Conservation (phyloP, 1,140 invertebrate species). For the Druon quercuslanigerum region DNA sequence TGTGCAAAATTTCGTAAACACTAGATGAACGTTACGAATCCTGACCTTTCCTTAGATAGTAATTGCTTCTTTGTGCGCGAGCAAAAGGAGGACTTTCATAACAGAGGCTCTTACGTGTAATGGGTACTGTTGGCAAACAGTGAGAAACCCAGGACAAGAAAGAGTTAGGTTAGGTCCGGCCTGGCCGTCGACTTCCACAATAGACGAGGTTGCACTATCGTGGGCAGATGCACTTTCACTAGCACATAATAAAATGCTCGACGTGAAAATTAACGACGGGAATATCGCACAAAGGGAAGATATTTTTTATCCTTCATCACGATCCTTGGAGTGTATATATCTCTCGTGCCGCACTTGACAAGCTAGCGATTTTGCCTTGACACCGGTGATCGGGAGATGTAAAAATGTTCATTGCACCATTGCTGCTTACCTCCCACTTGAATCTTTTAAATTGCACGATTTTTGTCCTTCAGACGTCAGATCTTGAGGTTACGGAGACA, state of each 20-base stretch:
- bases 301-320: constrained; percentile 4
- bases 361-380: constrained; percentile 35
- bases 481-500: background rate
- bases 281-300: constrained; percentile 3
- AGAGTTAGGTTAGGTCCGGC: constrained; percentile 32
- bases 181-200: constrained; percentile 21
- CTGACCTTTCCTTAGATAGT: constrained; percentile 1
- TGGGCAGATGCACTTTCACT: constrained; percentile 41
- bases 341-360: constrained; percentile 6
- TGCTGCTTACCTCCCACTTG: constrained; percentile 18
- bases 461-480: background rate
- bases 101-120: background rate
- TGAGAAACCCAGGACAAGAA: background rate
- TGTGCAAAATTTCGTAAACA: background rate
- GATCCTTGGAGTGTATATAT: background rate
- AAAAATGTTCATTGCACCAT: constrained; percentile 32
- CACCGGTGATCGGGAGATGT: constrained; percentile 32
- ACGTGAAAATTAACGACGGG: constrained; percentile 25
- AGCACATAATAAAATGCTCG: constrained; percentile 34
- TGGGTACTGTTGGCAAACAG: constrained; percentile 27
- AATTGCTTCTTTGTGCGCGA: constrained; percentile 3
- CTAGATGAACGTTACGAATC: background rate
- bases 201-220: constrained; percentile 19
- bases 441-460: background rate
- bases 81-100: constrained; percentile 3